Percentiles rank a stretch among this genome's conserved stretches.
phyloP scores from a whole-genome alignment of 2,113 vertebrate genomes.

The Sander lucioperca region DNA sequence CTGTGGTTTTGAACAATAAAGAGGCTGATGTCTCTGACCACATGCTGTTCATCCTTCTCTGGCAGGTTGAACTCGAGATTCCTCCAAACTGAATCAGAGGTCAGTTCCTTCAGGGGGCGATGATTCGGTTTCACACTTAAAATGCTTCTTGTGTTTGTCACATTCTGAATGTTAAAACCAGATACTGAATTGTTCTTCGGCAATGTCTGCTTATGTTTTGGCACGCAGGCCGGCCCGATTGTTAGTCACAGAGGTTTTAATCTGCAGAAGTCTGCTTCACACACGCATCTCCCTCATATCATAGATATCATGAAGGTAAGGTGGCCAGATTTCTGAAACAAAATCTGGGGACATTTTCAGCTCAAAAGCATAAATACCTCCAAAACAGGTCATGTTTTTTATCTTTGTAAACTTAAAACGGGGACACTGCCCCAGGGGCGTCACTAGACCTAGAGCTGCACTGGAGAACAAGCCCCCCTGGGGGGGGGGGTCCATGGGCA shows the following conservation, averaged over 20 bases:
- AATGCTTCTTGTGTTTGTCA: conserved; percentile 61
- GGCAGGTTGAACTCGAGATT: conserved; percentile 61
- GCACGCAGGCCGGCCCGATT: not conserved
- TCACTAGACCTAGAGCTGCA: too few relatives aligned
- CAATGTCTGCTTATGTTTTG: not conserved
- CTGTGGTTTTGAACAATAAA: not conserved
- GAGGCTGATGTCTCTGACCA: conserved; percentile 41
- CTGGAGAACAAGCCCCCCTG: too few relatives aligned
- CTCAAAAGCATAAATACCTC: too few relatives aligned
- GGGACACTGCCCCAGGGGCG: too few relatives aligned
- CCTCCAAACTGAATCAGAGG: conserved; percentile 66
- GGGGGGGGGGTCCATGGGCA: too few relatives aligned
- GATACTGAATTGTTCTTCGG: not conserved
- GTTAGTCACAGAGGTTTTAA: not conserved
- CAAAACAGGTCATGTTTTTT: too few relatives aligned
- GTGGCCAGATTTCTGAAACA: too few relatives aligned
- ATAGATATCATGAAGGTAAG: too few relatives aligned
- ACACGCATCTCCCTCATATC: not conserved
- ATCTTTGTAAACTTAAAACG: too few relatives aligned
- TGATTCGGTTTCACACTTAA: conserved; percentile 55
- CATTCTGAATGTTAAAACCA: conserved; percentile 39
- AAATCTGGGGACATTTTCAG: too few relatives aligned
- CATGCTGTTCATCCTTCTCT: conserved; percentile 80
- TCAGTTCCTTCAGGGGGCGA: not conserved
- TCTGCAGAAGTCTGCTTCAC: not conserved